Conservation (phyloP, 2,113 vertebrate species). For the Myrmophylax atrothorax region DNA sequence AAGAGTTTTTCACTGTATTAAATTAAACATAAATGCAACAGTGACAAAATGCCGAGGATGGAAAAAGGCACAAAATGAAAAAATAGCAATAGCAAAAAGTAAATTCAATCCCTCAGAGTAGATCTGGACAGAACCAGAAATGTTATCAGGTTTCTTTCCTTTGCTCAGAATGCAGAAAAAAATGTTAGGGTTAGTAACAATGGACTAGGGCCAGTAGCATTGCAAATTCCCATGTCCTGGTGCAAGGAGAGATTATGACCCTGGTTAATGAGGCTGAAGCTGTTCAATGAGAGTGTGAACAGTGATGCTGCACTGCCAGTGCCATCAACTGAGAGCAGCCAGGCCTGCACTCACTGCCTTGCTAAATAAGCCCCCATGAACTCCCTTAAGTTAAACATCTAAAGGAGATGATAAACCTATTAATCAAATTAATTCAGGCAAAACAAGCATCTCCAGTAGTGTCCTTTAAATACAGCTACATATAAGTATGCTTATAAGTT, state of each 20-base stretch:
- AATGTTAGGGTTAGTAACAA: neutral
- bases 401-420: neutral
- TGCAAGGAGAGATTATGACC: neutral
- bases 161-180: neutral
- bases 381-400: neutral
- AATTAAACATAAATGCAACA: conserved; percentile 31
- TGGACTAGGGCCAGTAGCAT: neutral
- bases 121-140: neutral
- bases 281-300: neutral
- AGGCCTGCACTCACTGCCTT: neutral
- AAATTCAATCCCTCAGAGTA: neutral
- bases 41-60: neutral
- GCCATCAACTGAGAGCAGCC: neutral
- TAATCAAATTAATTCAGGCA: neutral
- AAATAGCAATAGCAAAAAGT: neutral
- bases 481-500: neutral
- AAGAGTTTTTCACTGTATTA: neutral
- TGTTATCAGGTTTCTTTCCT: neutral
- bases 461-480: neutral
- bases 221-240: neutral
- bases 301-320: neutral
- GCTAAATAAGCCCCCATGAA: neutral
- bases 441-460: neutral
- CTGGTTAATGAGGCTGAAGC: neutral
- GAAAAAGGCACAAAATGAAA: conserved; percentile 1